Percentiles rank a stretch among this genome's conserved stretches.
These are phyloP conservation scores for Mellivora capensis DNA, from an alignment of 2,113 vertebrate species.

Conservation along the genomic window DNA sequence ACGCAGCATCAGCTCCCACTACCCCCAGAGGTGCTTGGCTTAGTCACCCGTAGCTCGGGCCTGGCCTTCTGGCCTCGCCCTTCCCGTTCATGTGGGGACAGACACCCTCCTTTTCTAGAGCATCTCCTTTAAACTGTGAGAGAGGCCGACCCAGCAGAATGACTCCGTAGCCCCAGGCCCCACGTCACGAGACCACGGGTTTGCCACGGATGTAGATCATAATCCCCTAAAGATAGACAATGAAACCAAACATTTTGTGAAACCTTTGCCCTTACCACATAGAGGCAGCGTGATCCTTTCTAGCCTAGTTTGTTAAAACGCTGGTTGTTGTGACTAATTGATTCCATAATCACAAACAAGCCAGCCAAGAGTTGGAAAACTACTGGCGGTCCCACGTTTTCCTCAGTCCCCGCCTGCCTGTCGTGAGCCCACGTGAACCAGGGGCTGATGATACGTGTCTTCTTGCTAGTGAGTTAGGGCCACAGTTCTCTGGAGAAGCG, in stretches of 20 bases:
- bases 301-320: not conserved
- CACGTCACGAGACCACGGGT: not conserved
- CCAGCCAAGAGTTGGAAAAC: too few relatives aligned
- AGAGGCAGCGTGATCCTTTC: not conserved
- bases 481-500: not conserved
- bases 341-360: not conserved
- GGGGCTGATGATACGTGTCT: not conserved
- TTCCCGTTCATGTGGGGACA: not conserved
- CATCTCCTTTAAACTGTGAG: not conserved
- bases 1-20: fast-evolving
- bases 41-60: not conserved
- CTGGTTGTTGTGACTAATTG: not conserved
- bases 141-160: not conserved
- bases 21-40: not conserved
- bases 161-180: not conserved
- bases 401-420: not conserved
- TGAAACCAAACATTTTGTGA: not conserved
- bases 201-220: not conserved
- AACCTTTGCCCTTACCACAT: not conserved
- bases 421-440: not conserved
- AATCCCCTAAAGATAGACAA: not conserved
- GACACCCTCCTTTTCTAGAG: not conserved
- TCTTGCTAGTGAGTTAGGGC: not conserved
- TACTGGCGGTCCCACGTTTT: not conserved
- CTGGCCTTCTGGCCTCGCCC: not conserved